Evolutionary conservation across 2,113 vertebrate species (phyloP).

Genomic region (Typhlomys cinereus): DNA sequence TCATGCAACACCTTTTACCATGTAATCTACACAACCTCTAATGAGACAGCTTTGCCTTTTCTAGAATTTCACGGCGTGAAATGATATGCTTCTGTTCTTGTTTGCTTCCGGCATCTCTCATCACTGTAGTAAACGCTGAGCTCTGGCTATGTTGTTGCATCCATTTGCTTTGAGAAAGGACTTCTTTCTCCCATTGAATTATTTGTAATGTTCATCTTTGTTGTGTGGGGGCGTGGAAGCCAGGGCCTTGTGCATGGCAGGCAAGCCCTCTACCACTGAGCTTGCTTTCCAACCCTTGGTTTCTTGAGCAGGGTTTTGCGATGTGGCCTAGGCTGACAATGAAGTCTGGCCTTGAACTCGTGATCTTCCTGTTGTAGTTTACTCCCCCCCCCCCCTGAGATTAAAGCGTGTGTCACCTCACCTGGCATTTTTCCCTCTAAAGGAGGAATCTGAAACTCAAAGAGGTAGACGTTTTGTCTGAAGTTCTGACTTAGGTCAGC

Average conservation of each 20-base stretch:
- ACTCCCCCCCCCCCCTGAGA: not conserved
- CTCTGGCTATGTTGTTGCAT: not conserved
- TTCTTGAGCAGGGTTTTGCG: not conserved
- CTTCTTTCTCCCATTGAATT: not conserved
- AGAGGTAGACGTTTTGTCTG: not conserved
- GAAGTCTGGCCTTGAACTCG: not conserved
- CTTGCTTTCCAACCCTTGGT: not conserved
- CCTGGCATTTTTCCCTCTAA: not conserved
- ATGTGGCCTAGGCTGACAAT: not conserved
- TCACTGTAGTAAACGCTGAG: not conserved
- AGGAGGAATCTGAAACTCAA: not conserved
- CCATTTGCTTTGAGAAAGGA: not conserved
- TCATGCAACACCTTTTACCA: not conserved
- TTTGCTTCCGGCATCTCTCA: not conserved
- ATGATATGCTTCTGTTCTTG: not conserved
- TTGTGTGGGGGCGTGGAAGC: not conserved
- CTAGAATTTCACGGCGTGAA: not conserved
- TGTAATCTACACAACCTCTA: fast-evolving
- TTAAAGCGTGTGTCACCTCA: not conserved
- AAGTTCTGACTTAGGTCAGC: not conserved
- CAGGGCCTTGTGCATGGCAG: not conserved
- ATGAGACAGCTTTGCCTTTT: not conserved
- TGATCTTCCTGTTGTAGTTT: not conserved
- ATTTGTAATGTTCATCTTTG: not conserved
- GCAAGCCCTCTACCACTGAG: not conserved